Evolutionary conservation across 2,797 vertebrate genomes (phyloP).

Genomic region (Etheostoma perlongum): DNA sequence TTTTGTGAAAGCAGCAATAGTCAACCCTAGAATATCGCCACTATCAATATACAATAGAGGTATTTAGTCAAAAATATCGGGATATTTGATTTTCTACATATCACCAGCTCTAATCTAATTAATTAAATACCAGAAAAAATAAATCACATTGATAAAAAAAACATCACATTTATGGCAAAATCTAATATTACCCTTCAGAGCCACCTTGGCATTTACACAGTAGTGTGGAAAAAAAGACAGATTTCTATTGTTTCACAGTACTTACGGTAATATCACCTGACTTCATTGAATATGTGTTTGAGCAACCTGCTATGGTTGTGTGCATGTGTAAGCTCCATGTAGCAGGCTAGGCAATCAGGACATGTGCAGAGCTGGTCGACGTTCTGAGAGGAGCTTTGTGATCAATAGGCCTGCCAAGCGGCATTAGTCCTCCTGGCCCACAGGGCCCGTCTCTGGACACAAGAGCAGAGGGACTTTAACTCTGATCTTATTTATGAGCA

Average conservation of each 20-base stretch:
- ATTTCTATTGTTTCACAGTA: background rate
- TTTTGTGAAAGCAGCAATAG: too few relatives aligned
- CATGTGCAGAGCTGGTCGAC: slow-evolving; percentile 42
- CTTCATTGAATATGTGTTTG: background rate
- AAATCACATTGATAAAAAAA: background rate
- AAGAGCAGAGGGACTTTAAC: slow-evolving; percentile 83
- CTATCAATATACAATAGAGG: too few relatives aligned
- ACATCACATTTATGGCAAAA: background rate
- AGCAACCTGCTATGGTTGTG: slow-evolving; percentile 9
- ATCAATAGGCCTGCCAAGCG: slow-evolving; percentile 85
- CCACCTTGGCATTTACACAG: background rate
- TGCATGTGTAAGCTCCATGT: slow-evolving; percentile 15
- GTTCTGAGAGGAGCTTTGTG: slow-evolving; percentile 61
- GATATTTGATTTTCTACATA: too few relatives aligned
- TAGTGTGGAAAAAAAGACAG: background rate
- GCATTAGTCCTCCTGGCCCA: slow-evolving; percentile 79
- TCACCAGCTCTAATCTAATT: background rate
- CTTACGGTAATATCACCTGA: background rate
- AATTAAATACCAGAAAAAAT: background rate
- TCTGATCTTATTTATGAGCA: slow-evolving; percentile 87
- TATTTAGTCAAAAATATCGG: too few relatives aligned
- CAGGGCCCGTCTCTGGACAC: slow-evolving; percentile 78
- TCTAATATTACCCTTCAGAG: background rate
- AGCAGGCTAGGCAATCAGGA: slow-evolving; percentile 14
- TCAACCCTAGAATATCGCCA: too few relatives aligned